Evolutionary conservation across 2,797 vertebrate species (phyloP), one percentile per base, ranked within the genome.

Genomic region (Malacoctenus gilli): DNA sequence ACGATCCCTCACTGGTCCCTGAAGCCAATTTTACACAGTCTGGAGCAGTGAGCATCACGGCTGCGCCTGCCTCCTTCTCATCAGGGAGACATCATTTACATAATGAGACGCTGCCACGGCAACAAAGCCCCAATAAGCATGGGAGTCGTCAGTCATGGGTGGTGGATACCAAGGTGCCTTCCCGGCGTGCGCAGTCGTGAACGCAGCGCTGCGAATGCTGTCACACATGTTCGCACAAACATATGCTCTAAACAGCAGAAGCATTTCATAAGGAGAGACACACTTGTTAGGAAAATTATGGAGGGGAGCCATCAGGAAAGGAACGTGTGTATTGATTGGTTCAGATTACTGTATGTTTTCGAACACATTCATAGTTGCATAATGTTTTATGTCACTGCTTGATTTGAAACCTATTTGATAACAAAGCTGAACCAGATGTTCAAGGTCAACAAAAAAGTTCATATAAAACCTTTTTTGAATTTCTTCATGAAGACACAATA

Each of bases 51-150:
- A 84, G 63, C 82, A 80, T 85, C 72, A 76, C 31, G 82, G 75
- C 77, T 83, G 75, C 35, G 55, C 67, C 61, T 79, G 60, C 77
- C 72, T 86, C 71, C 57, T 55, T 55, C 79, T 82, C 87, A 84
- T 86, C 75, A 80, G 81, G 68, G 74, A 87, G 77, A 82, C 61
- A 53, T 84, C 66, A 83, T 91, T 87, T 89, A 71, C 88, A 89
- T 90, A 90, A 90, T 87, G 75, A 90, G 84, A 79, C 55, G 82
- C 83, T 84, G 77, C 75, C 83, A 86, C 82, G 56, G 86, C 80
- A 88, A 88, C 85, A 86, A 82, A 83, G 63, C 74, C 78, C 72
- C 72, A 66, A 64, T 83, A 80, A 80, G 75, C 72, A 49, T 2
- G 5, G 63, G 4, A 68, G 63, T 62, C 53, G 56, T 85, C 83